phyloP scores from a whole-genome alignment of 92 coral and sea anemone genomes.

The Siderastrea siderea region DNA sequence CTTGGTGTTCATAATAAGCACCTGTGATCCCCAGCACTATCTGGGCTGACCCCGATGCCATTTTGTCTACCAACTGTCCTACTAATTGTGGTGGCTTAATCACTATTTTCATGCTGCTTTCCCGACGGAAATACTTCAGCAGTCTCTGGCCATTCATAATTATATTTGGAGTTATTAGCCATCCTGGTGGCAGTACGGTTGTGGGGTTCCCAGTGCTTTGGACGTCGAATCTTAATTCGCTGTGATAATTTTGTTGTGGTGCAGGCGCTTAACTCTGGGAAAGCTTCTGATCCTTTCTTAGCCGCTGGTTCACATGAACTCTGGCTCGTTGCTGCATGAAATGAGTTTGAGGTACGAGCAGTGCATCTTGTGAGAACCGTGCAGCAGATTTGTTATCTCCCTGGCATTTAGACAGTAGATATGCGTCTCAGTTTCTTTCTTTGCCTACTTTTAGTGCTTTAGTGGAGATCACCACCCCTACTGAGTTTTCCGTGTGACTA shows the following conservation, averaged over 20 bases:
- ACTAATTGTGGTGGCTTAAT: too few relatives aligned
- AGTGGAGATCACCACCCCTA: too few relatives aligned
- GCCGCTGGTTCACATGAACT: too few relatives aligned
- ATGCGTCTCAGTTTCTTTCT: background rate
- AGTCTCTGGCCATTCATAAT: too few relatives aligned
- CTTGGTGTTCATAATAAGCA: too few relatives aligned
- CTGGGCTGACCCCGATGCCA: too few relatives aligned
- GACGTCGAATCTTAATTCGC: background rate
- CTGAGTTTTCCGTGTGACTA: too few relatives aligned
- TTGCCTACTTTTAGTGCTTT: background rate
- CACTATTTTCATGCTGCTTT: too few relatives aligned
- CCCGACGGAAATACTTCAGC: too few relatives aligned
- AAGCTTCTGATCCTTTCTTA: background rate
- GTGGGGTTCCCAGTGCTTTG: background rate
- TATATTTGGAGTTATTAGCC: background rate
- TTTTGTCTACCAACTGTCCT: background rate
- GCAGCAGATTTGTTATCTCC: background rate
- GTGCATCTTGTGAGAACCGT: background rate
- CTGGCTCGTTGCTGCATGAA: too few relatives aligned
- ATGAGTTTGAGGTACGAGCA: background rate
- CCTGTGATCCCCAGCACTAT: too few relatives aligned
- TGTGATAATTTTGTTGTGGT: background rate
- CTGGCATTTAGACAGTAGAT: background rate
- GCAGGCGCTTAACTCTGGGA: conserved; percentile 4
- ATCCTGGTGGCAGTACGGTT: background rate